A percentile compares a stretch with the other conserved stretches of the same genome.
Evolutionary conservation across 2,888 invertebrate species (phyloP).

Genomic region (Gnatocerus cornutus): DNA sequence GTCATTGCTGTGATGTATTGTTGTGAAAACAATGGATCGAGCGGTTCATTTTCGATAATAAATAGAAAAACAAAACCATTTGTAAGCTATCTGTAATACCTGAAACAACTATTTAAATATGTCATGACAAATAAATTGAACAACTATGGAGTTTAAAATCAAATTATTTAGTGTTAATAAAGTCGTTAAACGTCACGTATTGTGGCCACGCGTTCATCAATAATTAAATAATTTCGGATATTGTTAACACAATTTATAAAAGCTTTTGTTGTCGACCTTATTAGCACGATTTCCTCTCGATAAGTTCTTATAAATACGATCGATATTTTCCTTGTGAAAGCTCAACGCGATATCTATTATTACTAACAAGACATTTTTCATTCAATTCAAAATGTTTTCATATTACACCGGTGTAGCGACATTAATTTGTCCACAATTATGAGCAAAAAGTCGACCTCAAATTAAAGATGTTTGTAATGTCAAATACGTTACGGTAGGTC

Average conservation of each 20-base stretch:
- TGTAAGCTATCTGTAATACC: not conserved
- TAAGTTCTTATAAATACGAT: conserved; percentile 4
- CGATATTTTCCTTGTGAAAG: conserved; percentile 18
- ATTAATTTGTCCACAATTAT: conserved; percentile 6
- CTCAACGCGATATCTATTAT: conserved; percentile 22
- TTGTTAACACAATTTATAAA: too few relatives aligned
- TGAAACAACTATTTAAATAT: not conserved
- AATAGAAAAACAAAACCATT: not conserved
- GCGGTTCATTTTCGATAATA: conserved; percentile 7
- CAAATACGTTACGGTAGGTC: not conserved
- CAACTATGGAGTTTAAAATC: too few relatives aligned
- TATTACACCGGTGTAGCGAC: not conserved
- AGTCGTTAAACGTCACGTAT: too few relatives aligned
- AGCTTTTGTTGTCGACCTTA: too few relatives aligned
- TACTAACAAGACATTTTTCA: conserved; percentile 8
- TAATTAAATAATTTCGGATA: too few relatives aligned
- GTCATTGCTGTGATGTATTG: conserved; percentile 28
- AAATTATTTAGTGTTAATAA: too few relatives aligned
- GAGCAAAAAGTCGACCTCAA: conserved; percentile 3
- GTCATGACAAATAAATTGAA: not conserved
- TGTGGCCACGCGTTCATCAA: too few relatives aligned
- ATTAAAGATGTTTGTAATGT: conserved; percentile 7
- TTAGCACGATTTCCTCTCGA: conserved; percentile 4
- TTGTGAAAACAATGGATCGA: conserved; percentile 18
- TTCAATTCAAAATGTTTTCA: conserved; percentile 2